A percentile compares a stretch with the other conserved stretches of the same genome.
These are phyloP conservation scores for Crotophaga sulcirostris DNA, from an alignment of 2,113 vertebrate species.

Conservation along the genomic window DNA sequence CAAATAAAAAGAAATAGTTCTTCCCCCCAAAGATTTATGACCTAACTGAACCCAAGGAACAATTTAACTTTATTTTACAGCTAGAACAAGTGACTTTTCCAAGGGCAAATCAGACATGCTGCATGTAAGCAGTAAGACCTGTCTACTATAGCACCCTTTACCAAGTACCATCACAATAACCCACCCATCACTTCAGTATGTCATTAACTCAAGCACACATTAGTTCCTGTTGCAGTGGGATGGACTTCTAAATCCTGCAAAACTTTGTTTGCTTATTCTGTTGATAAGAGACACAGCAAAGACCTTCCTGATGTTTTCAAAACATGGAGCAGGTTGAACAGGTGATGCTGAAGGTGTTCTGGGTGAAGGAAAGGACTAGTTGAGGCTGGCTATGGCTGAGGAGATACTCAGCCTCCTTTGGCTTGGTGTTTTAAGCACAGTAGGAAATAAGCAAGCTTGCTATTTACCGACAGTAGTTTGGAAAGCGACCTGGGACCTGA, in stretches of 20 bases:
- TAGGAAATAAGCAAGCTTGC: neutral
- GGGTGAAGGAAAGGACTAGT: conserved; percentile 5
- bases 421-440: neutral
- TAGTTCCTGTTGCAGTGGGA: neutral
- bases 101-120: neutral
- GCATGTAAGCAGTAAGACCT: neutral
- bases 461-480: neutral
- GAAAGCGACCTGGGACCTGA: neutral
- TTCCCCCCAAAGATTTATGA: neutral
- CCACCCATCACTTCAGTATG: neutral
- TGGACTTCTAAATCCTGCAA: neutral
- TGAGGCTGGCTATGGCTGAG: neutral
- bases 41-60: neutral
- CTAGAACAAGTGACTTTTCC: neutral
- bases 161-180: neutral
- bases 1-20: neutral
- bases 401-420: neutral
- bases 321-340: conserved; percentile 44
- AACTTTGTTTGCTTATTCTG: neutral
- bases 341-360: conserved; percentile 31
- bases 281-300: conserved; percentile 57
- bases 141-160: neutral
- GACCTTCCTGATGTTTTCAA: conserved; percentile 66
- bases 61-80: neutral
- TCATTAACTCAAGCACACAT: neutral